A percentile compares a stretch with the other conserved stretches of the same genome.
Evolutionary conservation across 2,797 vertebrate genomes (phyloP).

Genomic region (Trichosurus vulpecula): DNA sequence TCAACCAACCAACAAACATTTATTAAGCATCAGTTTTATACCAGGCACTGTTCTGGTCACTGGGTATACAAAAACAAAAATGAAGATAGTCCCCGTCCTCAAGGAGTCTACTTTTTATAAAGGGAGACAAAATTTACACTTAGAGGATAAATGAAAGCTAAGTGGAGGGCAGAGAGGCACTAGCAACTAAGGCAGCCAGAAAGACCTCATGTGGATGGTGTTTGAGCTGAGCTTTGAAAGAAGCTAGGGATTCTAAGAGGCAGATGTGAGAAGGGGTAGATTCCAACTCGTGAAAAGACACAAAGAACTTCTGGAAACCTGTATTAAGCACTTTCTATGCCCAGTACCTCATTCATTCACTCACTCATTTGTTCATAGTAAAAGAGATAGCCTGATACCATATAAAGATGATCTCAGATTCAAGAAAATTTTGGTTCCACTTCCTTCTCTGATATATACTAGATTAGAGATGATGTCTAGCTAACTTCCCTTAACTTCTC

Average conservation of each 20-base stretch:
- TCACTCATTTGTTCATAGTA: not conserved
- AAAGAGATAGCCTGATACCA: not conserved
- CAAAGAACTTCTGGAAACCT: not conserved
- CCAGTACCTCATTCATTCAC: not conserved
- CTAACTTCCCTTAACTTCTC: not conserved
- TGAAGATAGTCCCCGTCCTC: not conserved
- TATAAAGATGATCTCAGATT: too few species aligned
- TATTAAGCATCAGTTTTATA: not conserved
- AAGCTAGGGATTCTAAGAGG: not conserved
- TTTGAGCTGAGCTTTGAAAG: not conserved
- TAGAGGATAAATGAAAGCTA: not conserved
- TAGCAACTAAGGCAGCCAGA: not conserved
- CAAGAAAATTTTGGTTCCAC: not conserved
- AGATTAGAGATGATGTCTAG: not conserved
- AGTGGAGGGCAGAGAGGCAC: not conserved
- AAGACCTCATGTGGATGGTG: not conserved
- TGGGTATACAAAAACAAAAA: not conserved
- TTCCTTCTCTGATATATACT: not conserved
- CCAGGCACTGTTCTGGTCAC: not conserved
- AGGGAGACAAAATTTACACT: not conserved
- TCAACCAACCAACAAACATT: not conserved
- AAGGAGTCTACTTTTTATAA: not conserved
- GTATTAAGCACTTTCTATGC: not conserved
- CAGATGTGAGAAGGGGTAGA: not conserved
- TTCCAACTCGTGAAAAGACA: not conserved